These are phyloP conservation scores for Lamproptera curius DNA, from an alignment of 2,888 invertebrate genomes.

Conservation along the genomic window DNA sequence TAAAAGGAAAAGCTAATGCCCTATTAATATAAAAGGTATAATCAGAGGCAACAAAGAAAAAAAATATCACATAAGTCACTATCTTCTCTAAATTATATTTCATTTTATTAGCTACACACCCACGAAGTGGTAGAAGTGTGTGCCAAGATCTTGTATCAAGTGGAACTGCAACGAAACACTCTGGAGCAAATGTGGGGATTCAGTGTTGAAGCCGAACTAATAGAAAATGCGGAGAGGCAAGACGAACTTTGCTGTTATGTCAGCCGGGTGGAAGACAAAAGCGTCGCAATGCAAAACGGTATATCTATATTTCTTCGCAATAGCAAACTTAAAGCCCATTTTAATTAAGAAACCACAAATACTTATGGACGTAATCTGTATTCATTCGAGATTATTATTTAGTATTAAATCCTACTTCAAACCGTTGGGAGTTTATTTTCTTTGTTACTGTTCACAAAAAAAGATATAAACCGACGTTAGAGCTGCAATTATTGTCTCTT, in stretches of 20 bases:
- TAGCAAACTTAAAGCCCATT: background rate
- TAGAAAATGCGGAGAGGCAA: constrained; percentile 96
- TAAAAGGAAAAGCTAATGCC: too few relatives aligned
- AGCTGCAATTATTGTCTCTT: constrained; percentile 33
- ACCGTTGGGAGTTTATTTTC: constrained; percentile 15
- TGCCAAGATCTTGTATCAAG: constrained; percentile 97
- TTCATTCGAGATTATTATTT: constrained; percentile 7
- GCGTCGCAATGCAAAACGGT: constrained; percentile 98
- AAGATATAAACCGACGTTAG: constrained; percentile 19
- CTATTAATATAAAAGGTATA: too few relatives aligned
- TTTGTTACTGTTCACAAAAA: constrained; percentile 16
- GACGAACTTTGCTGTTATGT: constrained; percentile 98
- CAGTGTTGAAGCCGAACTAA: constrained; percentile 97
- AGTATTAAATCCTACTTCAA: constrained; percentile 8
- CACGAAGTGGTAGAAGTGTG: constrained; percentile 98
- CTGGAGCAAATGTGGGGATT: constrained; percentile 99
- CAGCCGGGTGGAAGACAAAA: constrained; percentile 96
- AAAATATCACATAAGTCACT: too few relatives aligned
- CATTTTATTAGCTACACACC: constrained; percentile 84
- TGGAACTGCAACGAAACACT: constrained; percentile 92
- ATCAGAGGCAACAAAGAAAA: too few relatives aligned
- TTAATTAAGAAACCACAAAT: background rate
- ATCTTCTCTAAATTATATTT: background rate
- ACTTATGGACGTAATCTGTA: background rate
- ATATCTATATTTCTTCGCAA: constrained; percentile 28